These are phyloP conservation scores for Toxostoma redivivum DNA, from an alignment of 2,113 vertebrate genomes.

Conservation along the genomic window DNA sequence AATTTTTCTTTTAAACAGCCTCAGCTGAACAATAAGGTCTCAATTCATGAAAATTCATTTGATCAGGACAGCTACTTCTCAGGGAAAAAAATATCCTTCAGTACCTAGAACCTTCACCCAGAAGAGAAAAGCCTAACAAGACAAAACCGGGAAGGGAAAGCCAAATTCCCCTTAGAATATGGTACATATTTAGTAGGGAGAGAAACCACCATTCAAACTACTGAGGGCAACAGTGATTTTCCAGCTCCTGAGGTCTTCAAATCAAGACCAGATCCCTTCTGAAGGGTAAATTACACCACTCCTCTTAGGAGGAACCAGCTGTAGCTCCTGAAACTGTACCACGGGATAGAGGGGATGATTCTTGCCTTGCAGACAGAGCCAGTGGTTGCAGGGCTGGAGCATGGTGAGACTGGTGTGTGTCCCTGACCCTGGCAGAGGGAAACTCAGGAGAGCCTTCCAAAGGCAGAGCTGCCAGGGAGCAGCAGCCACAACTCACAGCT, in stretches of 20 bases:
- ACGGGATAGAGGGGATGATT: neutral
- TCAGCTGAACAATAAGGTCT: neutral
- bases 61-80: neutral
- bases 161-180: neutral
- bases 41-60: neutral
- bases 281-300: neutral
- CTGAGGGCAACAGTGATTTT: constrained; percentile 2
- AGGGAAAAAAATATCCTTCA: neutral
- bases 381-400: neutral
- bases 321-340: neutral
- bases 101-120: neutral
- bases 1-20: neutral
- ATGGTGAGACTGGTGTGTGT: rapidly evolving
- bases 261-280: constrained; percentile 33
- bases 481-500: neutral
- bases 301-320: neutral
- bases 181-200: constrained; percentile 4
- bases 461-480: neutral
- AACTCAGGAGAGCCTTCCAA: neutral
- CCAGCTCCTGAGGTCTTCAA: constrained; percentile 30
- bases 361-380: neutral
- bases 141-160: neutral
- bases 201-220: constrained; percentile 37
- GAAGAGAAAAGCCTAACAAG: neutral
- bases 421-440: neutral